These are phyloP conservation scores for Oreortyx pictus DNA, from an alignment of 2,797 vertebrate species.

Conservation along the genomic window DNA sequence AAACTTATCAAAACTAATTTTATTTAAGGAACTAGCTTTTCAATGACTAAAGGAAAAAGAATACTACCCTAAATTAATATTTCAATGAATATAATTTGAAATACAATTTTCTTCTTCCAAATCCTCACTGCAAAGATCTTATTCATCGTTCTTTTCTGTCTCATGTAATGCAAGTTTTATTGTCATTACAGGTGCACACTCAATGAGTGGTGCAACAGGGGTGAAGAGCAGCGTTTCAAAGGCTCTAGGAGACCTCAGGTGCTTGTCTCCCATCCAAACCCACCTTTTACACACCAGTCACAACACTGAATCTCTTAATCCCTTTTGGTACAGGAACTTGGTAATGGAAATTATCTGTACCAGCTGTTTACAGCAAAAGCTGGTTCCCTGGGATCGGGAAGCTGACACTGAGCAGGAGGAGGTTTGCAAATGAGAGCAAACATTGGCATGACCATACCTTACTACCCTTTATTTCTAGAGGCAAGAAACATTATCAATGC, in stretches of 20 bases:
- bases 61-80: not conserved
- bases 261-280: not conserved
- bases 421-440: not conserved
- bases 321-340: constrained; percentile 2
- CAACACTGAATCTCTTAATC: not conserved
- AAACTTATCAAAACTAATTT: not conserved
- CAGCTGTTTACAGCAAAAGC: not conserved
- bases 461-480: not conserved
- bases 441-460: not conserved
- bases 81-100: not conserved
- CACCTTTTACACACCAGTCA: not conserved
- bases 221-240: not conserved
- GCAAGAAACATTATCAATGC: not conserved
- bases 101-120: not conserved
- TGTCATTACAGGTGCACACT: not conserved
- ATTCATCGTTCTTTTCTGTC: not conserved
- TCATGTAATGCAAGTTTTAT: not conserved
- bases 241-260: not conserved
- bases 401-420: not conserved
- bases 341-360: not conserved
- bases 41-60: not conserved
- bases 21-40: not conserved
- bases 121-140: not conserved
- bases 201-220: not conserved
- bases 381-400: not conserved